Evolutionary conservation across 2,113 vertebrate genomes (phyloP).

Genomic region (Archocentrus centrarchus): DNA sequence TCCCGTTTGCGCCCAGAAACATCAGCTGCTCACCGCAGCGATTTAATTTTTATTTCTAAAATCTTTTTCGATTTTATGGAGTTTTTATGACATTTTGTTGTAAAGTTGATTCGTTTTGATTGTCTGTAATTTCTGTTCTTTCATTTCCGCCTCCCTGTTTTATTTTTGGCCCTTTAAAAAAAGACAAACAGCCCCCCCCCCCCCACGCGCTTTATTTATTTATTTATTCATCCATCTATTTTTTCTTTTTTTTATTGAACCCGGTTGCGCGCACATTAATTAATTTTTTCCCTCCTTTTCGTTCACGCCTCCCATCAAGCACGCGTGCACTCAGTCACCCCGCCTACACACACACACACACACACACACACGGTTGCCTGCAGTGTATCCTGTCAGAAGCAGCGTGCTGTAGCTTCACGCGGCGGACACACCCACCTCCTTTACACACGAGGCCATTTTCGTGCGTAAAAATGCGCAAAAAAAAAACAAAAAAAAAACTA

Average conservation of each 20-base stretch:
- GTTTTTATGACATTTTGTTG: not conserved
- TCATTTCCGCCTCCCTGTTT: not conserved
- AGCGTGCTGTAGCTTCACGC: slow-evolving; percentile 41
- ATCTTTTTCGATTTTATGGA: not conserved
- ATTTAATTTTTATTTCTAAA: not conserved
- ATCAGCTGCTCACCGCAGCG: accelerated
- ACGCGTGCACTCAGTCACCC: slow-evolving; percentile 37
- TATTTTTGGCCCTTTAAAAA: not conserved
- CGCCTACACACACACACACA: slow-evolving; percentile 18
- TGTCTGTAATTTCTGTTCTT: not conserved
- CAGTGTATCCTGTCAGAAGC: slow-evolving; percentile 39
- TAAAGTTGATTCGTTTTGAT: not conserved
- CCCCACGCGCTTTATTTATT: not conserved
- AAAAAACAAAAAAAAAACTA: too few species aligned
- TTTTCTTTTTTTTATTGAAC: not conserved
- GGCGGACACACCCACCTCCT: slow-evolving; percentile 65
- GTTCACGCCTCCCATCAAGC: slow-evolving; percentile 26
- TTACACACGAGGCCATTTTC: slow-evolving; percentile 35
- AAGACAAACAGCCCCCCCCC: not conserved
- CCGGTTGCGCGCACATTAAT: not conserved
- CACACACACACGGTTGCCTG: slow-evolving; percentile 8
- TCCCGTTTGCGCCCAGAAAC: not conserved
- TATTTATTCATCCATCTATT: not conserved
- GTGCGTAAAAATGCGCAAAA: slow-evolving; percentile 7
- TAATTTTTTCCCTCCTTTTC: slow-evolving; percentile 9